Percentiles rank a stretch among this genome's conserved stretches.
phyloP scores from a whole-genome alignment of 2,888 invertebrate species.

The Timandra comae region DNA sequence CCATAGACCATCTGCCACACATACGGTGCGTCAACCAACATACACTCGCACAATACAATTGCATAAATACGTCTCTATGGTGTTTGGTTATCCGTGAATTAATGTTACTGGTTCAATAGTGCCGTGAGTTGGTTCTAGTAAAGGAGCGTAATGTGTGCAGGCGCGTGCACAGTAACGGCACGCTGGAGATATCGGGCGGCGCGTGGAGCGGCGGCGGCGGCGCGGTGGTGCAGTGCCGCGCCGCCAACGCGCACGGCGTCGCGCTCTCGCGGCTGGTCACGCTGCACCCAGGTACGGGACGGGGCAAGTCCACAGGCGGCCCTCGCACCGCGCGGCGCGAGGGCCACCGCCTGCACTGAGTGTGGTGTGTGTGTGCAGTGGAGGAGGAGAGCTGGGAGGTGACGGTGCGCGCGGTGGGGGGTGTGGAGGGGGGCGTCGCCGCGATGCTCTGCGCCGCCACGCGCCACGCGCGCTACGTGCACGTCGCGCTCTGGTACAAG shows the following conservation, averaged over 20 bases:
- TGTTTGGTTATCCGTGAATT: too few species aligned
- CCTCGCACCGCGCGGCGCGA: slow-evolving; percentile 15
- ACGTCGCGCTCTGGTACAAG: slow-evolving; percentile 45
- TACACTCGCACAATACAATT: too few species aligned
- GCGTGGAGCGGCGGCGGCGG: slow-evolving; percentile 13
- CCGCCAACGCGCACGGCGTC: slow-evolving; percentile 84
- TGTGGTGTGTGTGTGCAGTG: slow-evolving; percentile 24
- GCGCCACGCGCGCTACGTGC: slow-evolving; percentile 20
- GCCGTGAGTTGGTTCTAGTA: too few species aligned
- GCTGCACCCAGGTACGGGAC: slow-evolving; percentile 83
- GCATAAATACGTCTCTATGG: too few species aligned
- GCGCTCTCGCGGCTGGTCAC: slow-evolving; percentile 85
- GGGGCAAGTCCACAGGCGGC: slow-evolving; percentile 2
- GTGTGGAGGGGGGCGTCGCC: slow-evolving; percentile 44
- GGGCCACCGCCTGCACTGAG: slow-evolving; percentile 30
- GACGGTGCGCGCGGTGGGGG: slow-evolving; percentile 23
- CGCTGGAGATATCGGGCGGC: slow-evolving; percentile 38
- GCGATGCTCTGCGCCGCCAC: slow-evolving; percentile 35
- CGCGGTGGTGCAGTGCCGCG: slow-evolving; percentile 79
- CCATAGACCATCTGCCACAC: slow-evolving; percentile 31
- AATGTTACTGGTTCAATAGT: too few species aligned
- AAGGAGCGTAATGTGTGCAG: too few species aligned
- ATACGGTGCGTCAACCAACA: slow-evolving; percentile 38
- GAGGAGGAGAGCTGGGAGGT: slow-evolving; percentile 41
- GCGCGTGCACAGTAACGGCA: slow-evolving; percentile 45